Conservation (phyloP, 2,113 vertebrate species). For the Spea multiplicata region DNA sequence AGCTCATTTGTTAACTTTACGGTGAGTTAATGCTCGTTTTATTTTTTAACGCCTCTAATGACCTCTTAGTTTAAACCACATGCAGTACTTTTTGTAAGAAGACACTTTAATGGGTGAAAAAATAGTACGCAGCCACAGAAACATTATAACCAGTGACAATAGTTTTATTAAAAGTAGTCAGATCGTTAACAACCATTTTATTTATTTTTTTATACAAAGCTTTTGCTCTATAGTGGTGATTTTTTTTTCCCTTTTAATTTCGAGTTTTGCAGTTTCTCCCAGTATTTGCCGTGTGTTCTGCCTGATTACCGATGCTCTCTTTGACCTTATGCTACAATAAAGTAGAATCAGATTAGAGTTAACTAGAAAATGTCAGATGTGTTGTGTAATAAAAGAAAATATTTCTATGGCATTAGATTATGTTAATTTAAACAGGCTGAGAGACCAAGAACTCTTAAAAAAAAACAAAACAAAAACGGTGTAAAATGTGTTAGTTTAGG, state of each 20-base stretch:
- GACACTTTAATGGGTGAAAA: slow-evolving; percentile 1
- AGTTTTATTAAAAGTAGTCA: slow-evolving; percentile 5
- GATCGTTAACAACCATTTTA: slow-evolving; percentile 15
- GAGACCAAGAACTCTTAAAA: slow-evolving; percentile 4
- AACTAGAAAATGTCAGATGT: slow-evolving; percentile 35
- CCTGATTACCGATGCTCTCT: slow-evolving; percentile 23
- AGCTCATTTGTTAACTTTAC: too few species aligned
- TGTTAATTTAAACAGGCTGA: slow-evolving; percentile 11
- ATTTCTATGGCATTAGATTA: slow-evolving; percentile 28
- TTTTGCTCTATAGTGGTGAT: background rate
- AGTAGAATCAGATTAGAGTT: slow-evolving; percentile 23
- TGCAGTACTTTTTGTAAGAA: background rate
- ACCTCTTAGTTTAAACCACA: background rate
- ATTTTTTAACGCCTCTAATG: background rate
- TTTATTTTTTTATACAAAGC: slow-evolving; percentile 2
- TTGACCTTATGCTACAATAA: slow-evolving; percentile 38
- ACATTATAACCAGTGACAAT: background rate
- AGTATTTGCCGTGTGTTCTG: slow-evolving; percentile 9
- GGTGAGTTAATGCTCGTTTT: background rate
- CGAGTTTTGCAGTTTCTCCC: background rate
- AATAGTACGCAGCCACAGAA: background rate
- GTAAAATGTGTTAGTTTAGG: slow-evolving; percentile 21
- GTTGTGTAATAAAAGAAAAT: slow-evolving; percentile 21
- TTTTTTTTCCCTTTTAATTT: slow-evolving; percentile 2
- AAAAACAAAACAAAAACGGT: background rate